Evolutionary conservation across 1,140 invertebrate species (phyloP).

Genomic region (Apis laboriosa): DNA sequence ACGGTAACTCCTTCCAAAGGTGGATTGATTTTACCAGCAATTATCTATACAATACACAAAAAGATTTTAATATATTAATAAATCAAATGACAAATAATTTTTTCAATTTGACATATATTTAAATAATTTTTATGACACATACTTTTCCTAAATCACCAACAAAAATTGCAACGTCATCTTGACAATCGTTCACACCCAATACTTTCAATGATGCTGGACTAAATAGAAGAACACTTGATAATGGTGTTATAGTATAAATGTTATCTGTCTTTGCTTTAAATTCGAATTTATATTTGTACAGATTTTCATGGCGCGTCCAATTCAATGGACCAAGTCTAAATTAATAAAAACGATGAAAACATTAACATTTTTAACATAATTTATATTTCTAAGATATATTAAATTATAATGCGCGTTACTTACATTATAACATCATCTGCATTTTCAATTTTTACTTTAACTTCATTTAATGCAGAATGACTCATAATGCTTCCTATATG

Average conservation of each 20-base stretch:
- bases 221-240: slow-evolving; percentile 87
- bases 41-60: slow-evolving; percentile 64
- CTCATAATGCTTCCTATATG: slow-evolving; percentile 74
- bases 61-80: neutral
- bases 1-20: slow-evolving; percentile 86
- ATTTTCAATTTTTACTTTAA: slow-evolving; percentile 72
- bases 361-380: neutral
- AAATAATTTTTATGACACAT: slow-evolving; percentile 53
- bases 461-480: slow-evolving; percentile 53
- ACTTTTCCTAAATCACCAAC: slow-evolving; percentile 79
- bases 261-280: slow-evolving; percentile 82
- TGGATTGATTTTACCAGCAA: slow-evolving; percentile 82
- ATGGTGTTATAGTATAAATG: slow-evolving; percentile 83
- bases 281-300: slow-evolving; percentile 81
- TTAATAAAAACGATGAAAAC: slow-evolving; percentile 16
- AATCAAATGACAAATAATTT: neutral
- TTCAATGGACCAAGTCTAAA: slow-evolving; percentile 75
- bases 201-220: slow-evolving; percentile 84
- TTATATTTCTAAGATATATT: neutral
- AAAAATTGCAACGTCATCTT: slow-evolving; percentile 83
- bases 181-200: slow-evolving; percentile 87
- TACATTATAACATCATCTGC: slow-evolving; percentile 63
- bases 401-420: slow-evolving; percentile 13
- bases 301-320: slow-evolving; percentile 65
- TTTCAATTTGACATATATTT: neutral